A percentile compares a stretch with the other conserved stretches of the same genome.
These are phyloP conservation scores for Epizoanthus ramosus DNA, from an alignment of 92 coral and sea anemone genomes.

Conservation along the genomic window DNA sequence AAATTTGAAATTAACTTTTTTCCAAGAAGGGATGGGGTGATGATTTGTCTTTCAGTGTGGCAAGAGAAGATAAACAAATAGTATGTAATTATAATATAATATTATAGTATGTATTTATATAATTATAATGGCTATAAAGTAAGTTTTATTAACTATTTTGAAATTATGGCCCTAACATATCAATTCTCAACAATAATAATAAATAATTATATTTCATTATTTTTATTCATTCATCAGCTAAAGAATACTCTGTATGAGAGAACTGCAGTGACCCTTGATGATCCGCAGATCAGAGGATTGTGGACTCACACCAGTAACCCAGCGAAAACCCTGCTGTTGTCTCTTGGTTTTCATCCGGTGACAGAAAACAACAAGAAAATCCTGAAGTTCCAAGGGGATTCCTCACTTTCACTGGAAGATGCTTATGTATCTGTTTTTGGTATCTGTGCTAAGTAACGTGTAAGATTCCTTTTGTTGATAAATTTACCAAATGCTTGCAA, in stretches of 20 bases:
- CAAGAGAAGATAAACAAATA: too few species aligned
- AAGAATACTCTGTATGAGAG: constrained; percentile 72
- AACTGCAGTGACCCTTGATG: constrained; percentile 57
- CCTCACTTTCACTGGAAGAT: constrained; percentile 63
- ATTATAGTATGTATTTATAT: too few species aligned
- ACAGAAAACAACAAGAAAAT: constrained; percentile 54
- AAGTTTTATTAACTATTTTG: too few species aligned
- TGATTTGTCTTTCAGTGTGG: too few species aligned
- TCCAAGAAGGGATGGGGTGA: too few species aligned
- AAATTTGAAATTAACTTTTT: too few species aligned
- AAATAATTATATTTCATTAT: neutral
- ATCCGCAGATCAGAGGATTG: constrained; percentile 67
- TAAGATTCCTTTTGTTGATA: too few species aligned
- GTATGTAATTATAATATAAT: too few species aligned
- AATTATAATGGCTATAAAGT: too few species aligned
- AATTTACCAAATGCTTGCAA: too few species aligned
- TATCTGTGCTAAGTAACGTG: constrained; percentile 47
- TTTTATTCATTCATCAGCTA: constrained; percentile 45
- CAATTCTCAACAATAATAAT: too few species aligned
- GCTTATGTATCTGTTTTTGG: constrained; percentile 79
- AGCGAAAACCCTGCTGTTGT: constrained; percentile 68
- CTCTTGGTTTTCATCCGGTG: constrained; percentile 74
- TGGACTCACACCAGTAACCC: constrained; percentile 81
- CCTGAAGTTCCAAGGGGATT: constrained; percentile 54
- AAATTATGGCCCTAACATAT: too few species aligned